Evolutionary conservation across 2,113 vertebrate species (phyloP), one percentile per base, ranked within the genome.

Genomic region (Nycticebus coucang): DNA sequence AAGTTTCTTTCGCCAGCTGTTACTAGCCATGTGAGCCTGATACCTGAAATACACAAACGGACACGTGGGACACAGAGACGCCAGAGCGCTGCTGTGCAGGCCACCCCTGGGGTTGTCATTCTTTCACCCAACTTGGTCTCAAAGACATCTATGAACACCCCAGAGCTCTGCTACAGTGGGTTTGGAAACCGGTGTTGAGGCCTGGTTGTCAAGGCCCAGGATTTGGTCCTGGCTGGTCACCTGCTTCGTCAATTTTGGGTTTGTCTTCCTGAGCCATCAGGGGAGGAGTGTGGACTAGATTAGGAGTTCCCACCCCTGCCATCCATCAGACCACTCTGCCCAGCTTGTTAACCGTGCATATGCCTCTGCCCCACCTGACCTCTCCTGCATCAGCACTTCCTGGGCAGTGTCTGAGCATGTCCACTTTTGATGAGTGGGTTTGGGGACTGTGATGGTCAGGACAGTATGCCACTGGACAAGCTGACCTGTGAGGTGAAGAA

Each of bases 321-420:
- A 15, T 12, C 33, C n/a, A 64, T 75, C 22, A 7, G 41, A 60
- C 21, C 74, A 24, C 28, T 30, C 22, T 13, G 62, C 15, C 0
- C 66, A 69, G 55, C 33, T 71, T 53, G 6, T 37, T 41, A 18
- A 60, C 53, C 45, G 64, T 4, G 26, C 22, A 62, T 79, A 35
- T 0, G 3, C 14, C 17, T 13, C 1, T 1, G 28, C 7, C 3
- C 11, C 4, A 21, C 6, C 3, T 14, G 7, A 9, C 10, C 10
- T 18, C 50, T 68, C 57, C 7, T 10, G 24, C 24, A 60, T 41
- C 71, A 45, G 87, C 68, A 7, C 5, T 7, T 55, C 71, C 57
- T 62, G 68, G 14, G 24, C 11, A 41, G 30, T 14, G 13, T 14
- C 11, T 24, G 30, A 28, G 17, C 55, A 87, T 22, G 37, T 37